A percentile compares a stretch with the other conserved stretches of the same genome.
Conservation (phyloP, 2,113 vertebrate species). For the Thunnus maccoyii region DNA sequence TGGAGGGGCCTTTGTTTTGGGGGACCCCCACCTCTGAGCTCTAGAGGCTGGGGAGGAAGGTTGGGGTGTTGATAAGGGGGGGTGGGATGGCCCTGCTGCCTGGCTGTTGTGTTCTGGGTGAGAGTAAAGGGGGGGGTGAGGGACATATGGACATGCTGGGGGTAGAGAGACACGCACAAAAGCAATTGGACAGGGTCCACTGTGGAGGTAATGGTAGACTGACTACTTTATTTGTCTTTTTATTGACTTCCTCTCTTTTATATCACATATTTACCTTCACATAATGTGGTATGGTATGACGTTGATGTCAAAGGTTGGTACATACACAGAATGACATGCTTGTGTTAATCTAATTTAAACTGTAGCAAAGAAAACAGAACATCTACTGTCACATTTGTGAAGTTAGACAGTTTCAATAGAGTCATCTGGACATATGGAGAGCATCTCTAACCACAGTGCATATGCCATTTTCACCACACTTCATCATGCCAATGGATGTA, state of each 20-base stretch:
- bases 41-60: constrained; percentile 49
- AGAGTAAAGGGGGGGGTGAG: constrained; percentile 26
- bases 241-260: constrained; percentile 25
- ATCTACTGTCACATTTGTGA: too few relatives aligned
- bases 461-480: too few relatives aligned
- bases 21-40: constrained; percentile 60
- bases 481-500: too few relatives aligned
- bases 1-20: constrained; percentile 70
- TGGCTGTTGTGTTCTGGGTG: constrained; percentile 46
- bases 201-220: constrained; percentile 3
- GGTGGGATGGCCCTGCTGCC: constrained; percentile 46
- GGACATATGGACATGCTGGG: constrained; percentile 70
- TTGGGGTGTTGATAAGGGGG: constrained; percentile 38
- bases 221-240: constrained; percentile 23
- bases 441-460: too few relatives aligned
- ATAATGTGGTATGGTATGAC: neutral
- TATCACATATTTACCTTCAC: neutral
- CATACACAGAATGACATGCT: too few relatives aligned
- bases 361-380: too few relatives aligned
- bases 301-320: too few relatives aligned
- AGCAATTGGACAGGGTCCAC: constrained; percentile 19
- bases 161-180: constrained; percentile 57
- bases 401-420: too few relatives aligned
- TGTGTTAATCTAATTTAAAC: too few relatives aligned
- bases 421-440: too few relatives aligned